Percentiles rank a stretch among this genome's conserved stretches.
phyloP scores from a whole-genome alignment of 2,113 vertebrate species.

The Bufo gargarizans region DNA sequence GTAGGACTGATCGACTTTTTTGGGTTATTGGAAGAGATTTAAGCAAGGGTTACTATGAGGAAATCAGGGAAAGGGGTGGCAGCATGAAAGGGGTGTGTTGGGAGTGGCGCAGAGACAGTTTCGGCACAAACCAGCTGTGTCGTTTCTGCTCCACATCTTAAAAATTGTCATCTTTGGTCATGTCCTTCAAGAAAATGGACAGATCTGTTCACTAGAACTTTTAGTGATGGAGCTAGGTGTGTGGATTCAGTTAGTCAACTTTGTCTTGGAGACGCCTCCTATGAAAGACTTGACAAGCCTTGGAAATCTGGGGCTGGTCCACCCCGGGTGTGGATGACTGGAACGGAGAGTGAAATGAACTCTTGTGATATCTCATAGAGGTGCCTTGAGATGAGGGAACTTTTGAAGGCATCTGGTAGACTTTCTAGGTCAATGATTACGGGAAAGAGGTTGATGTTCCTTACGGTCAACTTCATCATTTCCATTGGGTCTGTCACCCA shows the following conservation, averaged over 20 bases:
- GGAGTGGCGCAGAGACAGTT: constrained; percentile 6
- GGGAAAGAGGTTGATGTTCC: neutral
- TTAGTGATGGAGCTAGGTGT: neutral
- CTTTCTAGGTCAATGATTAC: neutral
- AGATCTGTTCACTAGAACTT: neutral
- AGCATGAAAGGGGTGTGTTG: neutral
- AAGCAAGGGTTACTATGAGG: neutral
- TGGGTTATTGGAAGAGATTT: neutral
- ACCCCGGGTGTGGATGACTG: too few species aligned
- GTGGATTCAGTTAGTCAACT: constrained; percentile 25
- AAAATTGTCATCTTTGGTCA: neutral
- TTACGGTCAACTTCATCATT: neutral
- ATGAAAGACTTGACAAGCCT: neutral
- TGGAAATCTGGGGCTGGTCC: neutral
- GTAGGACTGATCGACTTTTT: constrained; percentile 9
- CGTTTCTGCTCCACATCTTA: neutral
- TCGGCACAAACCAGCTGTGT: neutral
- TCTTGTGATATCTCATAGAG: neutral
- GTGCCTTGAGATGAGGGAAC: neutral
- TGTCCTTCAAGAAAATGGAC: neutral
- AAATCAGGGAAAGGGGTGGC: neutral
- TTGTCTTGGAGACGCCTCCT: neutral
- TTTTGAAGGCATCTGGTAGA: neutral
- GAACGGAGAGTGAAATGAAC: neutral
- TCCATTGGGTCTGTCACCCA: neutral